Base-by-base conservation (phyloP, 2,888 invertebrate genomes). In the Nezara viridula region DNA sequence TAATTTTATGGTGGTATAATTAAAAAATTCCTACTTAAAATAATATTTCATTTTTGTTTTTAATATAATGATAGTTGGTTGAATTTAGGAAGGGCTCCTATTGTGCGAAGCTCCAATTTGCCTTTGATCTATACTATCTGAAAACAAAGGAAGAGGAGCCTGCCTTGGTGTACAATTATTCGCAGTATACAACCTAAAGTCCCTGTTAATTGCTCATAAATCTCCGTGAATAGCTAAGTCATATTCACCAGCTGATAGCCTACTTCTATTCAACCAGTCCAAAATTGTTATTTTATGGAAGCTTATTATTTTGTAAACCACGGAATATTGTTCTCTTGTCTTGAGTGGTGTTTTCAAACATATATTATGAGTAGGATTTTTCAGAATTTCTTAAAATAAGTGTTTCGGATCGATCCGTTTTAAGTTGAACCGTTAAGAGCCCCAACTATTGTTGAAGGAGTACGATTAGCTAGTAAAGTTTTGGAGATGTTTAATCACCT, bases 171-270 rank as follows among this genome's bases (percentile, higher is more conserved):
- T 37, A 73, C 66, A 73, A 73, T 73, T 73, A 73, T 73, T 73
- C 66, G 66, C 66, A 73, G 66, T 73, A 73, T 73, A 73, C 66
- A 73, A 73, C 66, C 32, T 37, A 37, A 73, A 73, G 66, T 37
- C 66, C 37, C 37, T 21, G 32, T 73, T 37, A 73, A 73, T 73
- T 73, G 66, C 66, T 37, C 66, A 73, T 73, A 73, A 73, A 73
- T 73, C 66, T 73, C 66, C 19, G 1, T 32, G 32, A 37, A 73
- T 37, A 19, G 66, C 66, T 73, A 73, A n/a, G 66, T 73, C 66
- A 73, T 37, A 32, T 73, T 37, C 66, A 73, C 5, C 66, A 73
- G 37, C 66, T 19, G 37, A 73, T 16, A 21, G 66, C 21, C 66
- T 60, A 60, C 60, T 21, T 73, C 66, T 73, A 73, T 73, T 32